Conservation (phyloP, 1,140 invertebrate genomes). For the Galleria mellonella region DNA sequence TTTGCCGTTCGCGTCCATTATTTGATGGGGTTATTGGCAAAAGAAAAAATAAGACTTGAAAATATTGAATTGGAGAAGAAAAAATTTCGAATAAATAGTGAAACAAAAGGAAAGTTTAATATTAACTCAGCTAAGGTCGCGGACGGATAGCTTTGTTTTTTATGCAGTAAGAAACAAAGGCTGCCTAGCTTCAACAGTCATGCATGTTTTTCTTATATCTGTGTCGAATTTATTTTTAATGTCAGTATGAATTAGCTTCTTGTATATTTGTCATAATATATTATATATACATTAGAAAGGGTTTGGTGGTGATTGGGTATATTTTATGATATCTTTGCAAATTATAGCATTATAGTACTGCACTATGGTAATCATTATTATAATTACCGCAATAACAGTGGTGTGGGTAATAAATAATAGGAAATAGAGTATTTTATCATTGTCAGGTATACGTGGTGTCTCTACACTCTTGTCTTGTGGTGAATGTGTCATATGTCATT, state of each 20-base stretch:
- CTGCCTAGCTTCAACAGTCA: slow-evolving; percentile 42
- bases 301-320: too few species aligned
- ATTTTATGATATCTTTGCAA: not conserved
- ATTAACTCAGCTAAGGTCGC: not conserved
- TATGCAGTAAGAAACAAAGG: slow-evolving; percentile 26
- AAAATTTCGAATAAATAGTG: too few species aligned
- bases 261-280: too few species aligned
- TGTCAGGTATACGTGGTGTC: too few species aligned
- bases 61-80: too few species aligned
- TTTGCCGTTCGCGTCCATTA: slow-evolving; percentile 30
- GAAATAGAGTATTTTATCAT: too few species aligned
- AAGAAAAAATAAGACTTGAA: not conserved
- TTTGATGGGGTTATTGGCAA: not conserved
- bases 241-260: not conserved
- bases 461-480: too few species aligned
- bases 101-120: too few species aligned
- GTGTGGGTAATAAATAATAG: too few species aligned
- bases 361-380: slow-evolving; percentile 11
- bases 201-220: slow-evolving; percentile 50
- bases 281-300: too few species aligned
- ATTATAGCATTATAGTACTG: not conserved
- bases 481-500: too few species aligned
- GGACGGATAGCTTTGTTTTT: not conserved
- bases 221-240: slow-evolving; percentile 26
- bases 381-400: too few species aligned